A percentile compares a stretch with the other conserved stretches of the same genome.
These are phyloP conservation scores for Psittacula derbiana DNA, from an alignment of 2,797 vertebrate genomes.

Conservation along the genomic window DNA sequence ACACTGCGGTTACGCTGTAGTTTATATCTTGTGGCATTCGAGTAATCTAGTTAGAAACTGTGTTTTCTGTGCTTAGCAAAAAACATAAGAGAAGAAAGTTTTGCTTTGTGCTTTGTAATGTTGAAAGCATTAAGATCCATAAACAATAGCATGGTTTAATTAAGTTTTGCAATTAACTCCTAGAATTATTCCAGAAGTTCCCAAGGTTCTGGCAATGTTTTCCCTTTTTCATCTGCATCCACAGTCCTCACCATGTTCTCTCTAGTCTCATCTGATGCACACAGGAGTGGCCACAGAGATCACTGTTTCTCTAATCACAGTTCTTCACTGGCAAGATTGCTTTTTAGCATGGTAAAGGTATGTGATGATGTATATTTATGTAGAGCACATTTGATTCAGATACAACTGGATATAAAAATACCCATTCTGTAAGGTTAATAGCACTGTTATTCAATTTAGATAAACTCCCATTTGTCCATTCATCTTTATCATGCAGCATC, in stretches of 20 bases:
- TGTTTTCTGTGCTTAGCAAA: background rate
- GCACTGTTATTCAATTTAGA: background rate
- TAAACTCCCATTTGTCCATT: background rate
- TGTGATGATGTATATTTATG: background rate
- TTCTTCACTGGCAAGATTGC: background rate
- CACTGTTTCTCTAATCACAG: background rate
- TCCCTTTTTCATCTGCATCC: background rate
- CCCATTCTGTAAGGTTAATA: background rate
- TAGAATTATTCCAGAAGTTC: background rate
- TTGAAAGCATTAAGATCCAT: constrained; percentile 28
- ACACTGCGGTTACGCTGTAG: background rate
- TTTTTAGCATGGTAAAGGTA: background rate
- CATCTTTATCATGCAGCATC: background rate
- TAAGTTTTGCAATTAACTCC: constrained; percentile 25
- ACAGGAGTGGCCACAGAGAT: background rate
- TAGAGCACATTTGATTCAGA: background rate
- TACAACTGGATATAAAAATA: background rate
- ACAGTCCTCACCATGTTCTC: fast-evolving
- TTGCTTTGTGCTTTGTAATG: background rate
- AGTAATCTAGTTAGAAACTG: constrained; percentile 6
- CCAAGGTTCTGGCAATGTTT: background rate
- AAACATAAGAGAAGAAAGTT: background rate
- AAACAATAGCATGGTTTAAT: constrained; percentile 48
- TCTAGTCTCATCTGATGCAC: background rate
- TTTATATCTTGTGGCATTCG: background rate